Conservation (phyloP, 2,797 vertebrate species). For the Gambusia yucatana region DNA sequence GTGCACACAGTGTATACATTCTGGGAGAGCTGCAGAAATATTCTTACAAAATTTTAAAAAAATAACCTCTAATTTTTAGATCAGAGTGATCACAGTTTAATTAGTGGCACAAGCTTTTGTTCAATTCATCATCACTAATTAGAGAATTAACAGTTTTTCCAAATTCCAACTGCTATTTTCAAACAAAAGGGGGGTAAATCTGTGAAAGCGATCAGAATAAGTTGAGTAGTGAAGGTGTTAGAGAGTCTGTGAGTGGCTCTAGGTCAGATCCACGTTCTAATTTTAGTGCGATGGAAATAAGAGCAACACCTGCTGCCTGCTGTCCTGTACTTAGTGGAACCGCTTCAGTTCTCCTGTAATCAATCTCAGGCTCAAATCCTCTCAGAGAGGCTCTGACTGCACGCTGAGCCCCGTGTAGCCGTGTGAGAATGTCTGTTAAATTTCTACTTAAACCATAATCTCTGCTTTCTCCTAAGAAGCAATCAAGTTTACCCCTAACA, state of each 20-base stretch:
- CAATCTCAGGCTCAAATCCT: conserved; percentile 55
- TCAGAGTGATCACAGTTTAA: background rate
- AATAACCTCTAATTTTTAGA: background rate
- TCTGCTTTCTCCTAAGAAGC: conserved; percentile 9
- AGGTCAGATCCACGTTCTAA: conserved; percentile 71
- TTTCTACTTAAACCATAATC: conserved; percentile 11
- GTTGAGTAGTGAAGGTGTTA: background rate
- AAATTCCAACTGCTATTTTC: background rate
- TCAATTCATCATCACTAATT: background rate
- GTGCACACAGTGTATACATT: background rate
- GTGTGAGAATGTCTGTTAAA: background rate
- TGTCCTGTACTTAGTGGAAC: conserved; percentile 57
- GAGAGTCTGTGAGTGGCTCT: conserved; percentile 49
- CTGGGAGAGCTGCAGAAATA: background rate
- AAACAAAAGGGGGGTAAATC: background rate
- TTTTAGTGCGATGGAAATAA: conserved; percentile 75
- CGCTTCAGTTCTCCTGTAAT: conserved; percentile 63
- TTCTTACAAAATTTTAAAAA: background rate
- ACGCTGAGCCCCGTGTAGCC: conserved; percentile 36
- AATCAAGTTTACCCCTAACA: background rate
- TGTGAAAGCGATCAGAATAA: background rate
- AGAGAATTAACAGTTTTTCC: background rate
- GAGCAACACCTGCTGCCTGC: conserved; percentile 75
- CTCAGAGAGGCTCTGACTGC: conserved; percentile 32
- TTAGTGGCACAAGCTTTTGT: background rate